Evolutionary conservation across 2,888 invertebrate species (phyloP).

Genomic region (Cheilosia vulpina): DNA sequence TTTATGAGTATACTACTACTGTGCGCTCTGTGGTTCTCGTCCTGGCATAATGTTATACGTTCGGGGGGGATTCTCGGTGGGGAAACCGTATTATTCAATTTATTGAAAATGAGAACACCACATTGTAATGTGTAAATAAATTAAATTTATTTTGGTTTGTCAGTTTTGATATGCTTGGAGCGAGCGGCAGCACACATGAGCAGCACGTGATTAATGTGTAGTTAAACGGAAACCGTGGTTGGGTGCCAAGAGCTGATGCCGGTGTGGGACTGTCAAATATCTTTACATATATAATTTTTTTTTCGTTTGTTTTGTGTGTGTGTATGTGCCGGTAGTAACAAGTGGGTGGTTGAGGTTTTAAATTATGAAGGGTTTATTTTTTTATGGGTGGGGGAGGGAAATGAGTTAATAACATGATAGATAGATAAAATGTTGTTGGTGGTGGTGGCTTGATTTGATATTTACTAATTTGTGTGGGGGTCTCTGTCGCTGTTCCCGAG

Average conservation of each 20-base stretch:
- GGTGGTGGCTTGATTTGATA: neutral
- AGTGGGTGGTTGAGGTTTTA: slow-evolving; percentile 13
- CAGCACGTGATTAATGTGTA: slow-evolving; percentile 75
- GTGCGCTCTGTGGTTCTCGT: slow-evolving; percentile 33
- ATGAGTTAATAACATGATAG: slow-evolving; percentile 31
- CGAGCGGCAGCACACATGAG: slow-evolving; percentile 53
- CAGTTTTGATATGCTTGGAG: slow-evolving; percentile 67
- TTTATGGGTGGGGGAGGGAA: neutral
- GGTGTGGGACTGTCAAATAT: neutral
- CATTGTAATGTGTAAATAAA: slow-evolving; percentile 75
- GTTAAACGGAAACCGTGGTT: slow-evolving; percentile 71
- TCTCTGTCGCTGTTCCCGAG: no score
- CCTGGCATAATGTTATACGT: neutral
- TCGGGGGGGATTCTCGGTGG: slow-evolving; percentile 47
- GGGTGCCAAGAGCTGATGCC: slow-evolving; percentile 15
- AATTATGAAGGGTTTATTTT: neutral
- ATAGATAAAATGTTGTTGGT: neutral
- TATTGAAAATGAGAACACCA: slow-evolving; percentile 75
- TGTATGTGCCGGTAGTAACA: slow-evolving; percentile 7
- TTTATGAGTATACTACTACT: slow-evolving; percentile 25
- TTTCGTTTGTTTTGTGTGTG: neutral
- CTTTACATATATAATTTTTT: neutral
- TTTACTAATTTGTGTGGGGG: neutral
- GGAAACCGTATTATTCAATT: slow-evolving; percentile 74
- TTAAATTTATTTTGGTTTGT: slow-evolving; percentile 75